Conservation (phyloP, 2,113 vertebrate species). For the Cichladusa arquata region DNA sequence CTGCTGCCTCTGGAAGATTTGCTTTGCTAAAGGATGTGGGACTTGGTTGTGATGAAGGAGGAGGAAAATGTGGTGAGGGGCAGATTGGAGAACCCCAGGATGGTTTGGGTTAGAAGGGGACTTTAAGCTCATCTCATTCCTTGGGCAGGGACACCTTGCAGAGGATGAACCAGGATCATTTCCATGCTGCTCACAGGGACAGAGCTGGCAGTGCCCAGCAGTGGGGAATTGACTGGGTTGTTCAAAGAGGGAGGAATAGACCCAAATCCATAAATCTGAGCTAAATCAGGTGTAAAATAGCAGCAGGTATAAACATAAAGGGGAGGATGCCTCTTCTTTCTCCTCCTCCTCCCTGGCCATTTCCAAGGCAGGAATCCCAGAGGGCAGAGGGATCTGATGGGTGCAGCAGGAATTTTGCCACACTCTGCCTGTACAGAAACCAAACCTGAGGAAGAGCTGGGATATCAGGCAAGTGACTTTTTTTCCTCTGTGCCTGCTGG, state of each 20-base stretch:
- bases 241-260: not conserved
- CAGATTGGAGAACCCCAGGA: not conserved
- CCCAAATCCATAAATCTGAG: not conserved
- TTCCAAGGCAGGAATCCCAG: not conserved
- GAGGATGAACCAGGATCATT: accelerated
- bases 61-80: accelerated
- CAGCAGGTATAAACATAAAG: not conserved
- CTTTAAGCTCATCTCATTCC: not conserved
- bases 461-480: not conserved
- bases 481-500: not conserved
- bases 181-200: accelerated
- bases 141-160: not conserved
- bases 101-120: not conserved
- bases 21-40: not conserved
- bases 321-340: accelerated
- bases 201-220: not conserved
- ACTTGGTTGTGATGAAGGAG: not conserved
- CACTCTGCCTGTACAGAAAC: accelerated
- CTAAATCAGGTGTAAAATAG: not conserved
- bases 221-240: not conserved
- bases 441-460: not conserved
- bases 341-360: not conserved
- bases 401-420: not conserved
- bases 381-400: not conserved
- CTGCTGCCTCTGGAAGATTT: not conserved